phyloP scores from a whole-genome alignment of 2,797 vertebrate species.

The Melanotaenia trifasciata region DNA sequence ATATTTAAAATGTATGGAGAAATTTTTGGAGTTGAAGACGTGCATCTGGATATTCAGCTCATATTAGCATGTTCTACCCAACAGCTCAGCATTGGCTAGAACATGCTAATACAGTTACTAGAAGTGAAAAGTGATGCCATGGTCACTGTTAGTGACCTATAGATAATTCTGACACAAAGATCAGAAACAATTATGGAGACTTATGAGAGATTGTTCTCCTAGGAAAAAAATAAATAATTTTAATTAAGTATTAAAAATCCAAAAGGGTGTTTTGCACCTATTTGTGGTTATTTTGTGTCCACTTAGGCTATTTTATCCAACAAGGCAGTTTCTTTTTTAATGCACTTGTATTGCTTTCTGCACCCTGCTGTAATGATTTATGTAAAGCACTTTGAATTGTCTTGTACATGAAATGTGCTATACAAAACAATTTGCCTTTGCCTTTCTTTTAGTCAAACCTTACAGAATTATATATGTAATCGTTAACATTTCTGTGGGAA shows the following conservation, averaged over 20 bases:
- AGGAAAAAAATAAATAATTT: background rate
- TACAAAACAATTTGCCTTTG: too few relatives aligned
- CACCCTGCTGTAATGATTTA: too few relatives aligned
- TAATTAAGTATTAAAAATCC: background rate
- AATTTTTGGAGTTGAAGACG: background rate
- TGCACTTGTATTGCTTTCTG: too few relatives aligned
- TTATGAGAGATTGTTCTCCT: background rate
- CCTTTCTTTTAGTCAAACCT: too few relatives aligned
- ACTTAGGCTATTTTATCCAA: background rate
- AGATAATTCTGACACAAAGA: background rate
- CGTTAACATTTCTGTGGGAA: background rate
- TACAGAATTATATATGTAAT: background rate
- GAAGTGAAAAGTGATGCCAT: background rate
- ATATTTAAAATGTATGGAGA: conserved; percentile 13
- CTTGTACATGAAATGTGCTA: too few relatives aligned
- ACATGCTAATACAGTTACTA: background rate
- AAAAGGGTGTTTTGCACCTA: background rate
- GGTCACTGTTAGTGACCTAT: background rate
- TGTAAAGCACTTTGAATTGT: too few relatives aligned
- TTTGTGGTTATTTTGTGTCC: background rate
- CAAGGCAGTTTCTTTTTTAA: background rate
- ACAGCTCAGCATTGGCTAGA: background rate
- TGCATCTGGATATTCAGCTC: background rate
- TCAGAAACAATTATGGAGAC: background rate
- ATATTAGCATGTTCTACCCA: background rate